phyloP scores from a whole-genome alignment of 2,888 invertebrate species.

The Hemaris fuciformis region DNA sequence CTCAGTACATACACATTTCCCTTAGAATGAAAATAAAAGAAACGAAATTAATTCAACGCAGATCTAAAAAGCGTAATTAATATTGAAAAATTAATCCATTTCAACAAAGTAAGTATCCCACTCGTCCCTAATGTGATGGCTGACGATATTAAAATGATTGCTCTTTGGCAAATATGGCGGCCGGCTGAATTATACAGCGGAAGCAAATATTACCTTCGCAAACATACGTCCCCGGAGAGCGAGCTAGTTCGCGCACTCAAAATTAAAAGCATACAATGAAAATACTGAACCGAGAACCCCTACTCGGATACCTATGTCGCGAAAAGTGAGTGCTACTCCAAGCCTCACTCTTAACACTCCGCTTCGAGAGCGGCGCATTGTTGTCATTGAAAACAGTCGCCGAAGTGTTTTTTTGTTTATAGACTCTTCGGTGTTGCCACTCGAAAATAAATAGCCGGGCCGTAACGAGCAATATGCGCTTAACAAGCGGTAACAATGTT shows the following conservation, averaged over 20 bases:
- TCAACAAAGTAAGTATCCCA: conserved; percentile 65
- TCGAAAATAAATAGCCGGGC: conserved; percentile 75
- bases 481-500: conserved; percentile 76
- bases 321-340: conserved; percentile 77
- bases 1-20: not conserved
- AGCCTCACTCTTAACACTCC: conserved; percentile 72
- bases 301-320: conserved; percentile 77
- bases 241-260: conserved; percentile 84
- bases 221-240: conserved; percentile 81
- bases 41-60: conserved; percentile 4
- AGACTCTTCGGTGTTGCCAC: conserved; percentile 78
- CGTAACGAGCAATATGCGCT: conserved; percentile 72
- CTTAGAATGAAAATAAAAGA: not conserved
- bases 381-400: conserved; percentile 79
- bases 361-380: conserved; percentile 63
- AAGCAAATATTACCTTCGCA: conserved; percentile 83
- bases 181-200: conserved; percentile 84
- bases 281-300: conserved; percentile 75
- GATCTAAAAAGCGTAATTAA: conserved; percentile 49
- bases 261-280: conserved; percentile 85
- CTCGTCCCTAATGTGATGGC: conserved; percentile 77
- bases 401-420: conserved; percentile 80
- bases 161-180: conserved; percentile 84
- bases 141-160: conserved; percentile 84
- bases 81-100: conserved; percentile 72